Percentiles rank a stretch among this genome's conserved stretches.
Evolutionary conservation across 2,888 invertebrate genomes (phyloP).

Genomic region (Heliconius erato): DNA sequence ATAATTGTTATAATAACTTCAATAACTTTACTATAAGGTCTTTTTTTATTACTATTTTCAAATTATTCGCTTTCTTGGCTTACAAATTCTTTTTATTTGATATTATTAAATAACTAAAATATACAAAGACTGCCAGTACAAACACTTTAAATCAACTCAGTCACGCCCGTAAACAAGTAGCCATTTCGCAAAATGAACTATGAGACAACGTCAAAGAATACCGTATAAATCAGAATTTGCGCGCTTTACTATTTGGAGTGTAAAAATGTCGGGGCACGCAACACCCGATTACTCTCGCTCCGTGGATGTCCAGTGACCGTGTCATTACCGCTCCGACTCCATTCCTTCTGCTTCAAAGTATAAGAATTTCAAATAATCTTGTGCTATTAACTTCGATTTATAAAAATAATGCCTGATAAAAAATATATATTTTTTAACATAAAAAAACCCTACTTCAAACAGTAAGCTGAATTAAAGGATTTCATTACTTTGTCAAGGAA

Average conservation of each 20-base stretch:
- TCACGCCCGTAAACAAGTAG: background rate
- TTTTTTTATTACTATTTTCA: too few relatives aligned
- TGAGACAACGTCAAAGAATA: constrained; percentile 3
- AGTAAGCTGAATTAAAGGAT: too few relatives aligned
- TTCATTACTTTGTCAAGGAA: too few relatives aligned
- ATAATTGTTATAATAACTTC: too few relatives aligned
- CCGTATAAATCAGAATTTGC: constrained; percentile 26
- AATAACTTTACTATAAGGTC: too few relatives aligned
- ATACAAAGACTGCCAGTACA: background rate
- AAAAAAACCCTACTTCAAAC: too few relatives aligned
- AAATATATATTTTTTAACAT: too few relatives aligned
- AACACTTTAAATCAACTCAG: background rate
- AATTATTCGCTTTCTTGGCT: too few relatives aligned
- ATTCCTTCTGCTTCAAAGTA: constrained; percentile 37
- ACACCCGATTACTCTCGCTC: constrained; percentile 40
- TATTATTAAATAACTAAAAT: background rate
- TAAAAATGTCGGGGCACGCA: constrained; percentile 38
- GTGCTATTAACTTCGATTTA: constrained; percentile 33
- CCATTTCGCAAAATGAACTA: constrained; percentile 12
- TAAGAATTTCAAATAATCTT: constrained; percentile 35
- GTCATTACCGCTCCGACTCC: constrained; percentile 17
- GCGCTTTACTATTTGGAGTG: constrained; percentile 33
- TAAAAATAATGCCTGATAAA: too few relatives aligned
- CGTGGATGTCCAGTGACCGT: constrained; percentile 43
- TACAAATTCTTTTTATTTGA: background rate